phyloP scores from a whole-genome alignment of 1,140 invertebrate genomes.

The Aphis craccivora region DNA sequence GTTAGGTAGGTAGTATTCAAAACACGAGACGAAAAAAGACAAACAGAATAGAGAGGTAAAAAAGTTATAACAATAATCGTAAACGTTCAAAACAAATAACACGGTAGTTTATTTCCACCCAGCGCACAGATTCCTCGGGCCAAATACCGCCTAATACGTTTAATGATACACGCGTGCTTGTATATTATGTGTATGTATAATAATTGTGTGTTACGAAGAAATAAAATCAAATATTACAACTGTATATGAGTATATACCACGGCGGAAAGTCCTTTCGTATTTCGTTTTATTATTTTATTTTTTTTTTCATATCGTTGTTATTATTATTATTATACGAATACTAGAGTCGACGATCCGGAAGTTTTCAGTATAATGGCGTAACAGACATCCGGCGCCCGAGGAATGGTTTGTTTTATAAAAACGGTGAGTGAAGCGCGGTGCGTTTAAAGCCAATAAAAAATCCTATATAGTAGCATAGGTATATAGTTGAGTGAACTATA shows the following conservation, averaged over 20 bases:
- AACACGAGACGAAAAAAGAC: not conserved
- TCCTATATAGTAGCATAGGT: too few species aligned
- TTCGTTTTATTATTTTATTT: not conserved
- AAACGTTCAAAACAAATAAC: constrained; percentile 45
- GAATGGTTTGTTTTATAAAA: constrained; percentile 23
- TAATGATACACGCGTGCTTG: not conserved
- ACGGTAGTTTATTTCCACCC: not conserved
- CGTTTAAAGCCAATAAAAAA: not conserved
- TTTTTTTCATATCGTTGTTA: constrained; percentile 13
- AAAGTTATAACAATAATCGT: constrained; percentile 33
- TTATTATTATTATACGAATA: not conserved
- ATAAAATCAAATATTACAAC: not conserved
- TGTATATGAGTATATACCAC: not conserved
- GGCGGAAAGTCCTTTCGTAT: not conserved
- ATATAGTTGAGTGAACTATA: not conserved
- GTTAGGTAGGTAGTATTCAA: too few species aligned
- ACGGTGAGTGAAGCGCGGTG: not conserved
- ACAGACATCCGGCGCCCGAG: constrained; percentile 38
- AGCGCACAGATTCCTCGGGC: constrained; percentile 18
- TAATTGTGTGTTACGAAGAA: not conserved
- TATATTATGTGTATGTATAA: not conserved
- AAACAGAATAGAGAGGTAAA: not conserved
- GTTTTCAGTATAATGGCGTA: constrained; percentile 30
- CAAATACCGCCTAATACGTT: constrained; percentile 12
- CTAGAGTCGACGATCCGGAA: constrained; percentile 1